Base-by-base conservation (phyloP, 2,113 vertebrate species). In the Puntigrus tetrazona region DNA sequence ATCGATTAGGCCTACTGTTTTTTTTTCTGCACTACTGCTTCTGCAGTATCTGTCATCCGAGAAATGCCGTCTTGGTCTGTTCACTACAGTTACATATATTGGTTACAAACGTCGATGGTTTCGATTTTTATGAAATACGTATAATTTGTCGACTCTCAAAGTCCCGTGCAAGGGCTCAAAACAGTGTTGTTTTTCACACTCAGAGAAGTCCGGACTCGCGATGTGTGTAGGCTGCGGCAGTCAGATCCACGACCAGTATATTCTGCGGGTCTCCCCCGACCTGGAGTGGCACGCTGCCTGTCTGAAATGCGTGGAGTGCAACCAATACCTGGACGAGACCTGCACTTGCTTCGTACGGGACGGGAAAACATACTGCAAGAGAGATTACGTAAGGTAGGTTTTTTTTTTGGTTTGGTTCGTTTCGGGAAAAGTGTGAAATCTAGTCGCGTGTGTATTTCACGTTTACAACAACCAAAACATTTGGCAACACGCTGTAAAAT, bases 231-330 rank as follows among this genome's bases (percentile, higher is more conserved):
- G 97, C 93, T 99, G 97, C 92, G 97, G 97, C 91, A 97, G 96
- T 94, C 97, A 97, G 91, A 99, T 99, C 93, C 96, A 97, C 90
- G 97, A 99, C 94, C 97, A 96, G 91, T 99, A 97, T 90, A 96
- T 99, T 94, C 95, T 99, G 88, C 94, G 95, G 88, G 97, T 99
- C 74, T 97, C 97, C 86, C 97, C 97, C 76, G 97, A 99, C 92
- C 95, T 99, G 87, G 97, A 99, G 93, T 99, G 97, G 97, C 97
- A 99, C 81, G 97, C 97, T 73, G 96, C 97, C 88, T 99, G 97
- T 87, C 96, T 99, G 88, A 98, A 97, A 92, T 99, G 97, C 77
- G 95, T 97, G 9, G 97, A 98, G 89, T 98, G 97, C 94, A 96
- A 94, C 91, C 97, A 97, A 92, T 96, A 96, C 89, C 94, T 99